Evolutionary conservation across 2,888 invertebrate genomes (phyloP).

Genomic region (Loripinus fragilis): DNA sequence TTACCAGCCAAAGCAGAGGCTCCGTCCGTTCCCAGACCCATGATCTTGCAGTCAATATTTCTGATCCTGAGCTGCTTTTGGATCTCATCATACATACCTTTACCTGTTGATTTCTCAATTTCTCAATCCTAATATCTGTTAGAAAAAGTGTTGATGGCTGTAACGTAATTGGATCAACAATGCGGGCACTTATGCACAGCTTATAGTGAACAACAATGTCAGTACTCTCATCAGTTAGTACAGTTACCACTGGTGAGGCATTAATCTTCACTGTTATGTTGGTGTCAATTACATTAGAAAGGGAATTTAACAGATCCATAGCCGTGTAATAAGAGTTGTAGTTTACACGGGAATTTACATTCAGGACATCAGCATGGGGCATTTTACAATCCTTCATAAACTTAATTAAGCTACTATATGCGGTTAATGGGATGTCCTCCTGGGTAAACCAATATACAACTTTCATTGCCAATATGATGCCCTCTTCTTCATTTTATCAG

Average conservation of each 20-base stretch:
- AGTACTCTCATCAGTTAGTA: constrained; percentile 47
- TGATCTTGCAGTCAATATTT: not conserved
- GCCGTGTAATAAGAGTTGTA: no score
- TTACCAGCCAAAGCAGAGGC: constrained; percentile 48
- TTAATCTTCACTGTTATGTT: constrained; percentile 31
- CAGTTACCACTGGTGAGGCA: constrained; percentile 32
- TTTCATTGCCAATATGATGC: not conserved
- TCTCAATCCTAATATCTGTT: constrained; percentile 41
- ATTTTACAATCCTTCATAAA: not conserved
- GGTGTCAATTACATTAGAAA: constrained; percentile 8
- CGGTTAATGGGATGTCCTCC: not conserved
- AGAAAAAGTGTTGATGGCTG: constrained; percentile 37
- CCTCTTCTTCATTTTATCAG: not conserved
- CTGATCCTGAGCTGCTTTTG: constrained; percentile 10
- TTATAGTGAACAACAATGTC: constrained; percentile 48
- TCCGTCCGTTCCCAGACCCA: constrained; percentile 54
- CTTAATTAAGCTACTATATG: not conserved
- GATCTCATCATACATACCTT: constrained; percentile 33
- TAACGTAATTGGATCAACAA: constrained; percentile 38
- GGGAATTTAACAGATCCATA: no score
- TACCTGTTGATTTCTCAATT: constrained; percentile 35
- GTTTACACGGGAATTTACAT: no score
- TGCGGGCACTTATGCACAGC: constrained; percentile 31
- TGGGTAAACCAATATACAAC: not conserved
- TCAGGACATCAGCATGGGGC: not conserved